Evolutionary conservation across 2,113 vertebrate species (phyloP), one percentile per base, ranked within the genome.

Genomic region (Albula glossodonta): DNA sequence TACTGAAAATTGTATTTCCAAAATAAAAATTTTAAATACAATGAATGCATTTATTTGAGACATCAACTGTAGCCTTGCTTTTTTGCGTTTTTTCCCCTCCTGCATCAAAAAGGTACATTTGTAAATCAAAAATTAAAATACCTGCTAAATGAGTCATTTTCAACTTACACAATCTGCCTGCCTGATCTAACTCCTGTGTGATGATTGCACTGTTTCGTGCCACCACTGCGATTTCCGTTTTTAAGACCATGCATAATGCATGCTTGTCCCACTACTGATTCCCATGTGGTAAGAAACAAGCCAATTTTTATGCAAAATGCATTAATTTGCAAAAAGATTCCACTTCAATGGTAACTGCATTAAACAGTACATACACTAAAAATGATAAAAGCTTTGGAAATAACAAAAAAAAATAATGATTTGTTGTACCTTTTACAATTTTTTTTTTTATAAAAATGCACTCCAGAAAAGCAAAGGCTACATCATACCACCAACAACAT

Each of bases 231-330:
- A 90, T 91, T 87, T 91, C 41, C 53, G 17, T 56, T 9, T 89
- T 87, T 93, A 87, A 88, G 81, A 66, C 15, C 91, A 93, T 94
- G 89, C 89, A 92, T 95, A 93, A 94, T 94, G 93, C 80, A 94
- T 91, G 91, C 85, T n/a, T 81, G 90, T 93, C 93, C 93, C 91
- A 84, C 91, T 88, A 86, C 90, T 89, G 88, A 92, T 86, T 94
- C 93, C 90, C 91, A 88, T 85, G 91, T 77, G 88, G 90, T 87
- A 90, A 87, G 87, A 93, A 93, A 92, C 90, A 94, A 90, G 92
- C 83, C 63, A 79, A 82, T 92, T 93, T 93, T 89, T 90, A 90
- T 90, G 91, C 92, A 93, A 93, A 74, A 93, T 87, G 86, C 91
- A 88, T 92, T 93, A 8, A 93, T 90, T 92, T 92, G 88, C 86